These are phyloP conservation scores for Drosophila ezoana DNA, from an alignment of 2,888 invertebrate species.

Conservation along the genomic window DNA sequence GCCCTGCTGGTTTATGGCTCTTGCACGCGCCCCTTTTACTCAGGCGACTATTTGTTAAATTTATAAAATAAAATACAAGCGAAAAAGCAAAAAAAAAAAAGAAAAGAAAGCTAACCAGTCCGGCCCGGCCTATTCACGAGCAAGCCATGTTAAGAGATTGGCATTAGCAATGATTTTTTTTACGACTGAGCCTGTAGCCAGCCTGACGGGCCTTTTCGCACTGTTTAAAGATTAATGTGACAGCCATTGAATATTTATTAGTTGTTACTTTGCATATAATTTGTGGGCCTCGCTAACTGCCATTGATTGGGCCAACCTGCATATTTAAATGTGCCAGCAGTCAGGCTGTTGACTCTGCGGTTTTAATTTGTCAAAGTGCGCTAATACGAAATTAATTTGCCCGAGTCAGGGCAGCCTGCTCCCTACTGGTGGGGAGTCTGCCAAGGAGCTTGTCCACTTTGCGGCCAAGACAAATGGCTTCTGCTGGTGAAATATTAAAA, in stretches of 20 bases:
- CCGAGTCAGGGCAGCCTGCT: conserved; percentile 44
- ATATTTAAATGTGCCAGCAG: conserved; percentile 70
- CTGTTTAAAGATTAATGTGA: conserved; percentile 80
- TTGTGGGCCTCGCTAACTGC: conserved; percentile 67
- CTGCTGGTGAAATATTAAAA: conserved; percentile 80
- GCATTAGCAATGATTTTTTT: conserved; percentile 77
- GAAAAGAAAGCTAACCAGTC: conserved; percentile 25
- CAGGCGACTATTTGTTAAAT: conserved; percentile 78
- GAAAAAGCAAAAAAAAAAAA: conserved; percentile 12
- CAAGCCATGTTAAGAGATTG: conserved; percentile 69
- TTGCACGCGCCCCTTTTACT: conserved; percentile 74
- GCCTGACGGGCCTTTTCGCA: conserved; percentile 51
- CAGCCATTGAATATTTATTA: conserved; percentile 79
- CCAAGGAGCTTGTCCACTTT: conserved; percentile 70
- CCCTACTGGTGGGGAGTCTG: conserved; percentile 24
- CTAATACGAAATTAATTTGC: conserved; percentile 79
- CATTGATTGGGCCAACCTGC: conserved; percentile 71
- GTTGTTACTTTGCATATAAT: conserved; percentile 80
- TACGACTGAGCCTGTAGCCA: conserved; percentile 31
- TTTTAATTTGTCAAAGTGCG: conserved; percentile 79
- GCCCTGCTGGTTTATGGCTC: conserved; percentile 69
- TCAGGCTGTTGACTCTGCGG: conserved; percentile 77
- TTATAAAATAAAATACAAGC: conserved; percentile 72
- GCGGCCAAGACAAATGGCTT: conserved; percentile 76
- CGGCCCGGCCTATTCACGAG: conserved; percentile 3